Evolutionary conservation across 2,888 invertebrate species (phyloP).

Genomic region (Pyrocoelia pectoralis): DNA sequence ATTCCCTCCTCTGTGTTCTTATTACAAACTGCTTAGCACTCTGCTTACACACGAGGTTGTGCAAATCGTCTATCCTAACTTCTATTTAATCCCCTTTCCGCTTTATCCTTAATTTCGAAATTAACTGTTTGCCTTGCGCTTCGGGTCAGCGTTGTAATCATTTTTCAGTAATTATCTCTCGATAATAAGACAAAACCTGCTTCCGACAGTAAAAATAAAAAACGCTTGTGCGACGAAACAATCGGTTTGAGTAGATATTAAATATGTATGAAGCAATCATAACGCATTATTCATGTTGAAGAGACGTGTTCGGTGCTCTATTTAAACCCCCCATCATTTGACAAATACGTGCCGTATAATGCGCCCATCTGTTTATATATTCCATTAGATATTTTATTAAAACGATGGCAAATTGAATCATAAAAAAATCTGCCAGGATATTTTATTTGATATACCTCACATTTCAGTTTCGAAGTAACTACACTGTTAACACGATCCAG

Average conservation of each 20-base stretch:
- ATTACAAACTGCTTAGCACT: constrained; percentile 44
- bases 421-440: constrained; percentile 3
- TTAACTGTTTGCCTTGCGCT: constrained; percentile 21
- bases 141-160: constrained; percentile 13
- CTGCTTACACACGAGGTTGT: constrained; percentile 38
- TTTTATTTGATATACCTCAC: not conserved
- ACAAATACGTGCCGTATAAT: constrained; percentile 52
- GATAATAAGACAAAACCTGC: constrained; percentile 31
- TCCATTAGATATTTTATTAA: constrained; percentile 50
- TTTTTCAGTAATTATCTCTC: constrained; percentile 6
- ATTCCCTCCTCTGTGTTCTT: constrained; percentile 38
- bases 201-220: constrained; percentile 41
- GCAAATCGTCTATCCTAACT: constrained; percentile 34
- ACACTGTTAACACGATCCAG: not conserved
- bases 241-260: constrained; percentile 49
- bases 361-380: constrained; percentile 51
- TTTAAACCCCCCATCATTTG: constrained; percentile 47
- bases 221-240: constrained; percentile 40
- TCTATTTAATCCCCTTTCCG: constrained; percentile 35
- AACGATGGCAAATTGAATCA: constrained; percentile 30
- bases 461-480: not conserved
- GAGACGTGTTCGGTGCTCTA: constrained; percentile 42
- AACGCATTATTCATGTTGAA: constrained; percentile 52
- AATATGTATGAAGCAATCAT: constrained; percentile 55
- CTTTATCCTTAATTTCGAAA: constrained; percentile 28